Evolutionary conservation across 2,113 vertebrate genomes (phyloP).

Genomic region (Azemiops feae): DNA sequence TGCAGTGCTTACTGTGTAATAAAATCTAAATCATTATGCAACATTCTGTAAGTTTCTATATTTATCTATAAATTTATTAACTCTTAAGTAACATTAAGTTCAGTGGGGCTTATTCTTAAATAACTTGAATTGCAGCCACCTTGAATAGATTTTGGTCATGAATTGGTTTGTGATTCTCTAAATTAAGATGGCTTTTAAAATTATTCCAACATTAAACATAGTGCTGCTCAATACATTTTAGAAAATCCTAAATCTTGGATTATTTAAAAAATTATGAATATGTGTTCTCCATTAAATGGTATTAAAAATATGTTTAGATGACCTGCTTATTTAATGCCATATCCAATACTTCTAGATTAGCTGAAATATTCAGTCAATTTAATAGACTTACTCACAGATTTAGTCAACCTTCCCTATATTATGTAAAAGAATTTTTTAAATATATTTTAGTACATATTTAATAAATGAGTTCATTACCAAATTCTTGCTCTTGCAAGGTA

Average conservation of each 20-base stretch:
- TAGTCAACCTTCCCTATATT: background rate
- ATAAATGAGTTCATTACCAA: background rate
- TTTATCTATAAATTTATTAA: background rate
- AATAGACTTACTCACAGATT: constrained; percentile 14
- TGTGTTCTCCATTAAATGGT: background rate
- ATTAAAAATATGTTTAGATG: constrained; percentile 10
- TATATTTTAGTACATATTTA: background rate
- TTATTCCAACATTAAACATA: constrained; percentile 7
- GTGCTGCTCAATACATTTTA: background rate
- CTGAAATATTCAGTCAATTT: constrained; percentile 14
- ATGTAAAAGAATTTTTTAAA: background rate
- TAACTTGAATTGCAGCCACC: background rate
- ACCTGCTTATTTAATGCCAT: background rate
- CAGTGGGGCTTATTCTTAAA: background rate
- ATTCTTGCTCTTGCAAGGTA: constrained; percentile 19
- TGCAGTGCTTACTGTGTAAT: constrained; percentile 12
- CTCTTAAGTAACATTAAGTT: background rate
- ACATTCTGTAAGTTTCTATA: background rate
- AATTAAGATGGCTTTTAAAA: background rate
- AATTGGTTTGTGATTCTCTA: background rate
- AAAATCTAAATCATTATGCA: background rate
- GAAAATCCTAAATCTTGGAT: background rate
- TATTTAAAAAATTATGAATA: background rate
- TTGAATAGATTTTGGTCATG: background rate
- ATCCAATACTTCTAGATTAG: background rate